Evolutionary conservation across 2,113 vertebrate species (phyloP).

Genomic region (Phasianus colchicus): DNA sequence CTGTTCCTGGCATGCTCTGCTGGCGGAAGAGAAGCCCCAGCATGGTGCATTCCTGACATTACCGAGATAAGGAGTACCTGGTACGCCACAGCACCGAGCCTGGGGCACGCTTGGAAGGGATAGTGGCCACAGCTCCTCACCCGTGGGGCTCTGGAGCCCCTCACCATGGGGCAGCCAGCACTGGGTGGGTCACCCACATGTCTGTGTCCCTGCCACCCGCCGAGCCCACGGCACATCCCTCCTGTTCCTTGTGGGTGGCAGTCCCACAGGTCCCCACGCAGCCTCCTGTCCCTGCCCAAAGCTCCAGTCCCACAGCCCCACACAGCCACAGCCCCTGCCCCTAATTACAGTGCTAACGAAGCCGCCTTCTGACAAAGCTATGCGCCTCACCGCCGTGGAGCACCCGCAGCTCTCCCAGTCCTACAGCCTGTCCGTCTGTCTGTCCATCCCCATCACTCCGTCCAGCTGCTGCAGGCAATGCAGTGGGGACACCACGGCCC

Average conservation of each 20-base stretch:
- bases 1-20: constrained; percentile 2
- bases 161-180: fast-evolving
- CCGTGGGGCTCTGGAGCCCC: background rate
- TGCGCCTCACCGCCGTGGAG: constrained; percentile 5
- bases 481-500: background rate
- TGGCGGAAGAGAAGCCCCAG: background rate
- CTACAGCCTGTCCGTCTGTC: background rate
- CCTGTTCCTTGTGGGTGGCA: background rate
- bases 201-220: fast-evolving
- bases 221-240: background rate
- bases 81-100: background rate
- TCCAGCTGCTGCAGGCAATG: background rate
- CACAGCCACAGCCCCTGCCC: background rate
- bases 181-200: fast-evolving
- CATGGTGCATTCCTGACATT: constrained; percentile 73
- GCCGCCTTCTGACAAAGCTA: background rate
- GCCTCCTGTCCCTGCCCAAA: background rate
- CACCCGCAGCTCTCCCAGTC: background rate
- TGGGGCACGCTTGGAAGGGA: fast-evolving
- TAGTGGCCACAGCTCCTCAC: fast-evolving
- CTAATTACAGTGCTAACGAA: background rate
- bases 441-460: background rate
- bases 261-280: background rate
- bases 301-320: background rate
- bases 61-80: constrained; percentile 68